Conservation (phyloP, 2,113 vertebrate species). For the Orientallactaga bullata region DNA sequence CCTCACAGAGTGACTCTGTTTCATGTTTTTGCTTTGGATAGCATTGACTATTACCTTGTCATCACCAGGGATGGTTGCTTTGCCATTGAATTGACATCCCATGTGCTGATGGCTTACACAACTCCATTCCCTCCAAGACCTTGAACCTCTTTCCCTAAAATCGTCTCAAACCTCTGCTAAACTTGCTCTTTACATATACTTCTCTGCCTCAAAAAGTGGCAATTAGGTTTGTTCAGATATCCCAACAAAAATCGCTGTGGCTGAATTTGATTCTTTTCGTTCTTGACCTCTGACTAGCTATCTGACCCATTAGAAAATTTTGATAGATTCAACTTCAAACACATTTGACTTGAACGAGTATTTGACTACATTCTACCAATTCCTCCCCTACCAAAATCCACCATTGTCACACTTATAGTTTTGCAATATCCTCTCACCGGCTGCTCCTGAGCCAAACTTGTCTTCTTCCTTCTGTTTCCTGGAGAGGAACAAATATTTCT, state of each 20-base stretch:
- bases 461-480: background rate
- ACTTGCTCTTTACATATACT: background rate
- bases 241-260: background rate
- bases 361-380: background rate
- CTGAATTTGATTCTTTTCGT: background rate
- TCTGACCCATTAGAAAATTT: background rate
- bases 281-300: background rate
- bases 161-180: background rate
- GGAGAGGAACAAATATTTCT: background rate
- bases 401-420: background rate
- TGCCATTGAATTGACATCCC: background rate
- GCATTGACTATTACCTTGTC: background rate
- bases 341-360: background rate
- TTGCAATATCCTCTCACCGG: background rate
- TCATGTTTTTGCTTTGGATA: background rate
- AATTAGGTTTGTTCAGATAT: background rate
- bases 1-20: background rate
- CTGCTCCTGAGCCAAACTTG: background rate
- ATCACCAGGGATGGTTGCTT: background rate
- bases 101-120: background rate
- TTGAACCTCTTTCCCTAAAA: background rate
- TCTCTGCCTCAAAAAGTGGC: background rate
- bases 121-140: background rate
- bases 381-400: background rate
- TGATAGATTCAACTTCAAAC: background rate